Conservation (phyloP, 2,113 vertebrate genomes). For the Zapus hudsonius region DNA sequence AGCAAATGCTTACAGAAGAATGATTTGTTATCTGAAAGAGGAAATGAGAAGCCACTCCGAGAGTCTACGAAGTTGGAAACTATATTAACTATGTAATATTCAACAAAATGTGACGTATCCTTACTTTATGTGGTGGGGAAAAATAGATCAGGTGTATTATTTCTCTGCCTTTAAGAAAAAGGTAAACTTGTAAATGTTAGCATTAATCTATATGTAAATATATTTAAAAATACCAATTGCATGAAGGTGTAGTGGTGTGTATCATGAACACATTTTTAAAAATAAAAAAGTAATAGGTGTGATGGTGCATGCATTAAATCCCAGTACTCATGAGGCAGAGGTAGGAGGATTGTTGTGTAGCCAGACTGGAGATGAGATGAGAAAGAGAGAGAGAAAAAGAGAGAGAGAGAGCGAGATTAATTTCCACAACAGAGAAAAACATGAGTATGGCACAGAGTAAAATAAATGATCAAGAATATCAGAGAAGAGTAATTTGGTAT, state of each 20-base stretch:
- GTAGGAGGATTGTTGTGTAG: no score
- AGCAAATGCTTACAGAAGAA: neutral
- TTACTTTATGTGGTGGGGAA: neutral
- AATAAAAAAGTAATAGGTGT: neutral
- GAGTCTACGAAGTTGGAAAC: conserved; percentile 15
- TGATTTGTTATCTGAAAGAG: neutral
- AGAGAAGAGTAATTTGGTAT: no score
- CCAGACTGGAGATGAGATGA: no score
- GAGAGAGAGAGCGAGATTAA: no score
- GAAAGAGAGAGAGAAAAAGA: no score
- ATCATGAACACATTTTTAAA: neutral
- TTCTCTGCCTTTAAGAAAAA: conserved; percentile 17
- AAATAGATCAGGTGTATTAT: neutral
- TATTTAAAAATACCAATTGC: neutral
- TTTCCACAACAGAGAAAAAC: neutral
- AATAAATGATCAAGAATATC: neutral
- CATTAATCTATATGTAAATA: neutral
- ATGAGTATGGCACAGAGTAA: neutral
- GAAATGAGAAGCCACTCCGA: conserved; percentile 31
- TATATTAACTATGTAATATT: neutral
- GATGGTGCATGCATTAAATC: no score
- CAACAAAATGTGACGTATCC: conserved; percentile 42
- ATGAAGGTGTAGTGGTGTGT: neutral
- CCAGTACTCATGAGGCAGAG: no score
- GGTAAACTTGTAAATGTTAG: conserved; percentile 40